Evolutionary conservation across 1,140 invertebrate species (phyloP).

Genomic region (Drosophila tsacasi): DNA sequence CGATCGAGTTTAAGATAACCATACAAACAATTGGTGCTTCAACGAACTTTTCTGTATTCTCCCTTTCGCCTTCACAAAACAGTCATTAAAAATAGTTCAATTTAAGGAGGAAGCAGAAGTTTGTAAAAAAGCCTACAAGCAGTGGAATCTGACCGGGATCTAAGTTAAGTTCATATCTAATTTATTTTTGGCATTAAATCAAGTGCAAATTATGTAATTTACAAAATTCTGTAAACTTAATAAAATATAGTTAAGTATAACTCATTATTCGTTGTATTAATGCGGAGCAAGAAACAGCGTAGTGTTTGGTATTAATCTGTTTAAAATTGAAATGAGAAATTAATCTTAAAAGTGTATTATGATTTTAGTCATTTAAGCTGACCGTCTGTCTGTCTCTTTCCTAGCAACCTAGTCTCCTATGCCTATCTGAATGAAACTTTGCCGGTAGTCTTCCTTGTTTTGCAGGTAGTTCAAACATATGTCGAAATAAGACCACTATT

Average conservation of each 20-base stretch:
- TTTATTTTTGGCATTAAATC: constrained; percentile 72
- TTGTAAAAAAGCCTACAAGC: constrained; percentile 42
- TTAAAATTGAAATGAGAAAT: too few relatives aligned
- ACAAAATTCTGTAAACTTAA: constrained; percentile 70
- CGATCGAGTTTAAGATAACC: constrained; percentile 17
- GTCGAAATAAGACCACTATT: too few relatives aligned
- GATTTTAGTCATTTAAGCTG: not conserved
- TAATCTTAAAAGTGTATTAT: too few relatives aligned
- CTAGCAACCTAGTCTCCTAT: too few relatives aligned
- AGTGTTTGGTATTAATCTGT: too few relatives aligned
- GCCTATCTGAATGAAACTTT: too few relatives aligned
- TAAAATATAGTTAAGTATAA: constrained; percentile 43
- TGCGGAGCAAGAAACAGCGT: not conserved
- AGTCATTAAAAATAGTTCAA: constrained; percentile 83
- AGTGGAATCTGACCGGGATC: constrained; percentile 43
- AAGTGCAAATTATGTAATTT: constrained; percentile 52
- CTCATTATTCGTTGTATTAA: not conserved
- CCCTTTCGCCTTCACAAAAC: constrained; percentile 74
- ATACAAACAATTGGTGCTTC: constrained; percentile 73
- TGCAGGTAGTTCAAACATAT: too few relatives aligned
- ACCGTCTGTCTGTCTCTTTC: too few relatives aligned
- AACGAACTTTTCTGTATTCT: constrained; percentile 58
- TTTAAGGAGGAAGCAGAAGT: constrained; percentile 62
- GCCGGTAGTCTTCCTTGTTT: too few relatives aligned
- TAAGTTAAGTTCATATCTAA: constrained; percentile 68